A percentile compares a stretch with the other conserved stretches of the same genome.
Evolutionary conservation across 2,888 invertebrate genomes (phyloP).

Genomic region (Rhorus exstirpatorius): DNA sequence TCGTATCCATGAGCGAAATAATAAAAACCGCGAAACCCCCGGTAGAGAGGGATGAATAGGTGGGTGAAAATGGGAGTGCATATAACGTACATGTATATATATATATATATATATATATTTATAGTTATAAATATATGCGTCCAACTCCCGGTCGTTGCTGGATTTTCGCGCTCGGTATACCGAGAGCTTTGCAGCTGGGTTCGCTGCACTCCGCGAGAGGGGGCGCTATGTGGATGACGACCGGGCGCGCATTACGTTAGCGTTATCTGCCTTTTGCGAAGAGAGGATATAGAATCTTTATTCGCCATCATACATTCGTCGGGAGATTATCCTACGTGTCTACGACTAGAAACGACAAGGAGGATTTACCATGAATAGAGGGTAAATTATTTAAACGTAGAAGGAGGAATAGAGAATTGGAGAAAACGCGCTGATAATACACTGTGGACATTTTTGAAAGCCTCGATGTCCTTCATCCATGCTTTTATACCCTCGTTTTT

Average conservation of each 20-base stretch:
- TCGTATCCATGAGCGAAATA: constrained; percentile 53
- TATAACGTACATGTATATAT: too few relatives aligned
- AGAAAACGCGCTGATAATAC: neutral
- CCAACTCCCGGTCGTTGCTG: neutral
- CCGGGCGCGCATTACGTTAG: constrained; percentile 48
- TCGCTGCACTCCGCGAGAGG: neutral
- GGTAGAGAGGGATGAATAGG: too few relatives aligned
- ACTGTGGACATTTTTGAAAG: constrained; percentile 33
- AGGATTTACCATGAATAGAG: constrained; percentile 49
- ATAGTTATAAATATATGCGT: too few relatives aligned
- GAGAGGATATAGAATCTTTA: constrained; percentile 35
- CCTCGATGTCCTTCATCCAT: neutral
- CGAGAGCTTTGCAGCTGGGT: neutral
- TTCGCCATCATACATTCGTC: constrained; percentile 36
- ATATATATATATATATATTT: too few relatives aligned
- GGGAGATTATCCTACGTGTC: constrained; percentile 48
- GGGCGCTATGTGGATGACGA: neutral
- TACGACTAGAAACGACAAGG: constrained; percentile 44
- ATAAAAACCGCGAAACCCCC: constrained; percentile 60
- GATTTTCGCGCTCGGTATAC: neutral
- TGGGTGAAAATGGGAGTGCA: neutral
- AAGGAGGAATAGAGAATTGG: neutral
- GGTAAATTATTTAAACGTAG: constrained; percentile 55
- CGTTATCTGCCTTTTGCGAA: constrained; percentile 48
- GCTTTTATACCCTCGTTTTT: too few relatives aligned